Conservation (phyloP, 2,113 vertebrate genomes). For the Trematomus loennbergii region DNA sequence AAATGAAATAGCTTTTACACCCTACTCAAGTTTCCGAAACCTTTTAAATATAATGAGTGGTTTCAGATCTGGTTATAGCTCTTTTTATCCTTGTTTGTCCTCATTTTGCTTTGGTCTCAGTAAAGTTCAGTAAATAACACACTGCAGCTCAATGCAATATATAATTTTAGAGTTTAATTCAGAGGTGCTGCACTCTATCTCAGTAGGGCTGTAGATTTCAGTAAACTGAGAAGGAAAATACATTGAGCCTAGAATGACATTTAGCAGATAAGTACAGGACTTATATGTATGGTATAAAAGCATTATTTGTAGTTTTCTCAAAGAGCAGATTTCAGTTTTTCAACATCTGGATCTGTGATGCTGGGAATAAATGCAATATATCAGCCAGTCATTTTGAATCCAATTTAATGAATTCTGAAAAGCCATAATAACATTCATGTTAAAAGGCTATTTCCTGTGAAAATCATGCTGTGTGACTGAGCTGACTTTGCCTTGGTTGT, state of each 20-base stretch:
- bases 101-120: constrained; percentile 25
- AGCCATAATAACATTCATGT: constrained; percentile 30
- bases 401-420: constrained; percentile 46
- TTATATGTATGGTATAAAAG: neutral
- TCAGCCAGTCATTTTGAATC: neutral
- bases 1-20: constrained; percentile 31
- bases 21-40: constrained; percentile 22
- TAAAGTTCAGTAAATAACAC: constrained; percentile 36
- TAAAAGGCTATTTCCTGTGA: constrained; percentile 19
- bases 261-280: neutral
- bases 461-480: constrained; percentile 29
- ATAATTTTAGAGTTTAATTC: too few relatives aligned
- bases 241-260: neutral
- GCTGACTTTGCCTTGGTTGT: constrained; percentile 38
- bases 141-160: too few relatives aligned
- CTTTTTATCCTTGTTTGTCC: neutral
- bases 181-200: constrained; percentile 9
- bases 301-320: neutral
- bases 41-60: constrained; percentile 33
- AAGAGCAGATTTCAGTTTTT: neutral
- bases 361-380: neutral
- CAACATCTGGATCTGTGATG: neutral
- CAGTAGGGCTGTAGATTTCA: constrained; percentile 10
- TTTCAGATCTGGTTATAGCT: constrained; percentile 6
- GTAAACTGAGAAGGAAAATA: neutral